A percentile compares a stretch with the other conserved stretches of the same genome.
Evolutionary conservation across 2,113 vertebrate species (phyloP).

Genomic region (Spea multiplicata): DNA sequence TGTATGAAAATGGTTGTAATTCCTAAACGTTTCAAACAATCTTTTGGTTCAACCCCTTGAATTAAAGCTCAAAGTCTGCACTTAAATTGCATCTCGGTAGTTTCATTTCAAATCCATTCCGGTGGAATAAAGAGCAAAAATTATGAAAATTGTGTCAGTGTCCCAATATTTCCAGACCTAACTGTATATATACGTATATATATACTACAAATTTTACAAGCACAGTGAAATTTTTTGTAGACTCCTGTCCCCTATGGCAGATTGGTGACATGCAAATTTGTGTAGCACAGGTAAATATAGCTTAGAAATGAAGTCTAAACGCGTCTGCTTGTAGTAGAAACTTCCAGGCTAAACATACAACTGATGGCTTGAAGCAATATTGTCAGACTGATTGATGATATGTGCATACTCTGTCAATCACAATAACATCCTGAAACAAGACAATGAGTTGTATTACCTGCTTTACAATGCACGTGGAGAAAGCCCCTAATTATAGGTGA

Average conservation of each 20-base stretch:
- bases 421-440: conserved; percentile 10
- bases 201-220: background rate
- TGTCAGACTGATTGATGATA: conserved; percentile 33
- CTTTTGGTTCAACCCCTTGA: no score
- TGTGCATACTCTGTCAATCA: conserved; percentile 14
- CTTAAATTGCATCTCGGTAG: no score
- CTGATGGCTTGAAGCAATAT: conserved; percentile 9
- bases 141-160: no score
- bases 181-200: no score
- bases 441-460: conserved; percentile 1
- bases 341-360: background rate
- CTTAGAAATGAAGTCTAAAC: background rate
- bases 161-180: no score
- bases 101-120: no score
- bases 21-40: no score
- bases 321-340: background rate
- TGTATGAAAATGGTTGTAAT: no score
- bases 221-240: background rate
- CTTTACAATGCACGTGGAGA: background rate
- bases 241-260: background rate
- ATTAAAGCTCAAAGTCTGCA: no score
- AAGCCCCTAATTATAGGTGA: conserved; percentile 29
- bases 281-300: background rate
- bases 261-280: background rate
- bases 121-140: no score